Evolutionary conservation across 1,140 invertebrate genomes (phyloP).

Genomic region (Ostrea edulis): DNA sequence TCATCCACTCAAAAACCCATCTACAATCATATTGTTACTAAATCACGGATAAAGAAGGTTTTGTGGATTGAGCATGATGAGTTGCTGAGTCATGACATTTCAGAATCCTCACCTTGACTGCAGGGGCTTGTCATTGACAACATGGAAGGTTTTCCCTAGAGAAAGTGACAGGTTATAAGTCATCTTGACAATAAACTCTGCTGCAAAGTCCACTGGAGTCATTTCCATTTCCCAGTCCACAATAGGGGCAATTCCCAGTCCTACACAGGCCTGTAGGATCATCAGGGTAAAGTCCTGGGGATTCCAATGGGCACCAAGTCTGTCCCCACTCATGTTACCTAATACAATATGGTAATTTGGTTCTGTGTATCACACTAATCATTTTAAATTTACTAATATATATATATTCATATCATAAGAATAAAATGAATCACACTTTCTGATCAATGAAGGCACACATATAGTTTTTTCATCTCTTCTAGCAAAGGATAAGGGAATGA

Average conservation of each 20-base stretch:
- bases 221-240: slow-evolving; percentile 81
- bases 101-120: slow-evolving; percentile 65
- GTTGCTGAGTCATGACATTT: background rate
- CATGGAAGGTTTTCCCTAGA: slow-evolving; percentile 80
- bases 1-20: slow-evolving; percentile 78
- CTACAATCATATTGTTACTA: slow-evolving; percentile 53
- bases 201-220: slow-evolving; percentile 82
- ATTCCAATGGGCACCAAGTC: slow-evolving; percentile 79
- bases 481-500: too few species aligned
- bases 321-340: slow-evolving; percentile 77
- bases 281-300: slow-evolving; percentile 81
- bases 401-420: too few species aligned
- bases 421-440: too few species aligned
- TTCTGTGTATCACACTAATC: too few species aligned
- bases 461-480: too few species aligned
- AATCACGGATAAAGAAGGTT: too few species aligned
- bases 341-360: background rate
- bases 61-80: background rate
- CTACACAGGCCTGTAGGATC: slow-evolving; percentile 79
- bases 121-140: slow-evolving; percentile 77
- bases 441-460: too few species aligned
- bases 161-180: slow-evolving; percentile 73
- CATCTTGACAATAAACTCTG: slow-evolving; percentile 78
- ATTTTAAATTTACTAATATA: too few species aligned
- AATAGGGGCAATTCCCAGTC: slow-evolving; percentile 77